These are phyloP conservation scores for Epistrophe eligans DNA, from an alignment of 2,888 invertebrate genomes.

Conservation along the genomic window DNA sequence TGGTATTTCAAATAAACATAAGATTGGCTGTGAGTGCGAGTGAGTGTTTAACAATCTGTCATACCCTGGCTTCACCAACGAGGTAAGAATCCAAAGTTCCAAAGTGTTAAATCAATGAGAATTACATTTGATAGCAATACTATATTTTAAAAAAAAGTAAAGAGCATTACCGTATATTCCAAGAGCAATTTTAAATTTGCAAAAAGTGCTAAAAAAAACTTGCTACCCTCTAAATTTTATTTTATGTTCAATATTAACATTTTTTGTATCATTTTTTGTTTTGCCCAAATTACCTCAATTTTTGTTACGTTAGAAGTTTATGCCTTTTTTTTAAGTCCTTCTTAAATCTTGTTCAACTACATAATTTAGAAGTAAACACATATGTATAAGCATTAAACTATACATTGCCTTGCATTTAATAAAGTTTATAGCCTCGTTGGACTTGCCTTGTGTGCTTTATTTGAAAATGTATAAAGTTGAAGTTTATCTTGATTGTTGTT, in stretches of 20 bases:
- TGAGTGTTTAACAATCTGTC: too few relatives aligned
- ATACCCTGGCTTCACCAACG: too few relatives aligned
- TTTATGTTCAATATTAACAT: background rate
- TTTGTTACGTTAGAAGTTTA: background rate
- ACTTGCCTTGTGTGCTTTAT: background rate
- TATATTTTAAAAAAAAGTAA: too few relatives aligned
- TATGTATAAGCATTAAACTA: background rate
- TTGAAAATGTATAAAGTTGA: background rate
- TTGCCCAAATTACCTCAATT: background rate
- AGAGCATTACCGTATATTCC: too few relatives aligned
- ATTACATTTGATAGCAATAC: too few relatives aligned
- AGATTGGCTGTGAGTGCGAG: too few relatives aligned
- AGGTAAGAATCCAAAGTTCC: too few relatives aligned
- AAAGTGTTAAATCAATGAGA: too few relatives aligned
- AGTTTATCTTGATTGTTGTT: constrained; percentile 35
- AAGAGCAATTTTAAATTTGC: background rate
- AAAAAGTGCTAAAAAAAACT: background rate
- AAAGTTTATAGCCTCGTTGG: constrained; percentile 10
- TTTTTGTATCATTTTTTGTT: background rate
- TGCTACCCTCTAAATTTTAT: background rate
- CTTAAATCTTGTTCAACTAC: background rate
- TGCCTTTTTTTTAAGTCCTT: background rate
- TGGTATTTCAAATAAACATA: too few relatives aligned
- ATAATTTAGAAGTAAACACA: background rate
- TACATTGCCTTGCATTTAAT: background rate